Evolutionary conservation across 2,888 invertebrate species (phyloP), one percentile per base, ranked within the genome.

Genomic region (Euphydryas editha): DNA sequence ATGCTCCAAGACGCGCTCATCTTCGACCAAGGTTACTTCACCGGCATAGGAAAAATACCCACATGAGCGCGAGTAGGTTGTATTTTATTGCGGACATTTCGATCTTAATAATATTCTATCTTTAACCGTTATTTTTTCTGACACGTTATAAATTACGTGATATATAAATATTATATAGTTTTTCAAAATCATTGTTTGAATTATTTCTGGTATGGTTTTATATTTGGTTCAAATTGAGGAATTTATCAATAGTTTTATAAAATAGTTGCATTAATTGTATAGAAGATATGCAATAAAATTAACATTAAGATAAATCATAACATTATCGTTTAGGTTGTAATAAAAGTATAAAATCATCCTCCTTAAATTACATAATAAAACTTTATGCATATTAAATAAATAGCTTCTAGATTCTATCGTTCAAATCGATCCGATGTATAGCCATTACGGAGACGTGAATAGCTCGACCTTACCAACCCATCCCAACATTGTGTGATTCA

Each of bases 1-100:
- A 86, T 86, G 88, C 83, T 87, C 77, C 79, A 89, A 91, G 89
- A 89, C 86, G 84, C 78, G 83, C 81, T 88, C 84, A 88, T 89
- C 87, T 84, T 80, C 74, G 76, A 70, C 82, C 90, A 91, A 91
- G 91, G 91, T 90, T 89, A 86, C 76, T 21, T 62, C 64, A 61
- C 62, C 60, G 64, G 58, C 67, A 62, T 69, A 69, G 69, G 70
- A 71, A 72, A 72, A 71, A 70, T 72, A 73, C 69, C 64, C 37
- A 62, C 56, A 57, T 56, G 54, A 63, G 39, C 62, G 70, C 62
- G 70, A 67, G 68, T 72, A 67, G 72, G 70, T 73, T 70, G 70
- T 64, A 63, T 73, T 68, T 72, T 67, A 72, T 72, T 69, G 64
- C 71, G 69, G 71, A 72, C 64, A 65, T 63, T 63, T 68, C 72